Evolutionary conservation across 2,888 invertebrate species (phyloP).

Genomic region (Apodemia mormo): DNA sequence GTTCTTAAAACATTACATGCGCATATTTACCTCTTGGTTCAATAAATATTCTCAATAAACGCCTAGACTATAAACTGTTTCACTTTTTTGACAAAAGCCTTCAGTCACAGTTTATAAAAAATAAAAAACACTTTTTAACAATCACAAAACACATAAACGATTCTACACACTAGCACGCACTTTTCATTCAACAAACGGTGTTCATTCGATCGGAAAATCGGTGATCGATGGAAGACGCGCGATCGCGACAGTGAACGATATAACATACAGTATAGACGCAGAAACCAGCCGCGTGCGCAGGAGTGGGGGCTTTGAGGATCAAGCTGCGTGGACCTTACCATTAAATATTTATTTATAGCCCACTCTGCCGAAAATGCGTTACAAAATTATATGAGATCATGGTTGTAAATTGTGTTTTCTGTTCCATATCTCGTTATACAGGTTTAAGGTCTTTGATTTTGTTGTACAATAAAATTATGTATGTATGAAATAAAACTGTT

Average conservation of each 20-base stretch:
- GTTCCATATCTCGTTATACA: slow-evolving; percentile 34
- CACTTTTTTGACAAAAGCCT: not conserved
- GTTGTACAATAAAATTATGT: not conserved
- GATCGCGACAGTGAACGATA: slow-evolving; percentile 59
- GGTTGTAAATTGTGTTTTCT: slow-evolving; percentile 28
- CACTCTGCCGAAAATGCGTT: slow-evolving; percentile 23
- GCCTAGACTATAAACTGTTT: not conserved
- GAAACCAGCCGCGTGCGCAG: slow-evolving; percentile 50
- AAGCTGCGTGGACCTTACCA: slow-evolving; percentile 53
- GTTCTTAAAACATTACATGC: not conserved
- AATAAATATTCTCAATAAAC: not conserved
- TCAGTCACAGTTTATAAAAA: not conserved
- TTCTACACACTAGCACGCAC: slow-evolving; percentile 48
- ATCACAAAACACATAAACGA: not conserved
- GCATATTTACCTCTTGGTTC: not conserved
- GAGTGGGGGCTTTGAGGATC: slow-evolving; percentile 65
- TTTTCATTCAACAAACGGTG: slow-evolving; percentile 76
- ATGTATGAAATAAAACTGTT: slow-evolving; percentile 8
- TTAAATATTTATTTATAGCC: slow-evolving; percentile 19
- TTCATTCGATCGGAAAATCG: slow-evolving; percentile 59
- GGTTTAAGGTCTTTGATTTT: slow-evolving; percentile 26
- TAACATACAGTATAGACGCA: slow-evolving; percentile 51
- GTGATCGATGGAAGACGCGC: slow-evolving; percentile 60
- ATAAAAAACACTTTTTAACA: slow-evolving; percentile 5
- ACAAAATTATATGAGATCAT: slow-evolving; percentile 33